These are phyloP conservation scores for Sakesphorus luctuosus DNA, from an alignment of 2,113 vertebrate genomes.

Conservation along the genomic window DNA sequence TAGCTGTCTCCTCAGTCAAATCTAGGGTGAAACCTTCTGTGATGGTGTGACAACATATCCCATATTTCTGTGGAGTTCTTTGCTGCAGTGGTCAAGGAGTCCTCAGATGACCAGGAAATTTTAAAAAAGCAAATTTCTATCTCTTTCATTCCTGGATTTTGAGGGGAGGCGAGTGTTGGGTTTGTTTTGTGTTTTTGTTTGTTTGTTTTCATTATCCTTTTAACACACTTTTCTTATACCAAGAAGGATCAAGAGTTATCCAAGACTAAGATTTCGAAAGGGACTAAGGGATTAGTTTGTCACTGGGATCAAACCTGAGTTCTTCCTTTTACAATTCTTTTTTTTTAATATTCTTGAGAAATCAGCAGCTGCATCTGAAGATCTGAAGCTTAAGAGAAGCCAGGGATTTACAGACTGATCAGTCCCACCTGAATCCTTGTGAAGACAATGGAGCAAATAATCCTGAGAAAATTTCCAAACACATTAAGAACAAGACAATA, in stretches of 20 bases:
- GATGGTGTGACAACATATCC: not conserved
- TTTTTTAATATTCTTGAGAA: not conserved
- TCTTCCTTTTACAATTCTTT: not conserved
- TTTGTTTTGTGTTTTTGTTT: too few species aligned
- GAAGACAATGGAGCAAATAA: not conserved
- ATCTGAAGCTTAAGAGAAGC: not conserved
- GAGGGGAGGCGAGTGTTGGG: rapidly evolving
- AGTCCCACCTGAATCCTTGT: not conserved
- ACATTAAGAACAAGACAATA: not conserved
- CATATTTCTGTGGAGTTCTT: not conserved
- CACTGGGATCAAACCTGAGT: not conserved
- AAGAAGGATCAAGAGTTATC: not conserved
- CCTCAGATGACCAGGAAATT: not conserved
- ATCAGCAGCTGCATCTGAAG: not conserved
- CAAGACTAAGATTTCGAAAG: not conserved
- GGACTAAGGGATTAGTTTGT: not conserved
- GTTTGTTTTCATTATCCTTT: not conserved
- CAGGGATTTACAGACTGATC: not conserved
- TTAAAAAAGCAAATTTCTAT: not conserved
- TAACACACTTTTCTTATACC: not conserved
- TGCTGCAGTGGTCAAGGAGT: not conserved
- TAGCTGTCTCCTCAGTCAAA: not conserved
- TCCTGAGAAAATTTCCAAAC: not conserved
- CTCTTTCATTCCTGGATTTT: not conserved
- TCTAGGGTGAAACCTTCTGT: not conserved